phyloP scores from a whole-genome alignment of 2,113 vertebrate species.

The Xyliphius kryptos region DNA sequence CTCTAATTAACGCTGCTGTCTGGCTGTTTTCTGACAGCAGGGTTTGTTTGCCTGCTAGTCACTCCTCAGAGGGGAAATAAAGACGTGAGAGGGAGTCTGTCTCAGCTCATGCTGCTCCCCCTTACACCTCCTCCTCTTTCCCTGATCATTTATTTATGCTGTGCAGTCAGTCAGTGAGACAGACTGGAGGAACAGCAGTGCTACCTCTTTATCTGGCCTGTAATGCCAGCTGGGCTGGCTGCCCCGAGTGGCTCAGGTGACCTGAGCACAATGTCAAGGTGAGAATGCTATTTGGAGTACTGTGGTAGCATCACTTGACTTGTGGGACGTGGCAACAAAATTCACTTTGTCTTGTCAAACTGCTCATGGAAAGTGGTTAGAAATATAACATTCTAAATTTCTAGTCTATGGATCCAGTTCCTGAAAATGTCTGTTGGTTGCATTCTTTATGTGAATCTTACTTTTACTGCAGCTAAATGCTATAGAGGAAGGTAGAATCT shows the following conservation, averaged over 20 bases:
- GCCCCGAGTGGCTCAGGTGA: conserved; percentile 34
- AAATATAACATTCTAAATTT: no score
- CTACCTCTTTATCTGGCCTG: conserved; percentile 45
- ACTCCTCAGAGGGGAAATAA: conserved; percentile 52
- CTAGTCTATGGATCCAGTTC: no score
- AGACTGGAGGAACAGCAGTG: conserved; percentile 34
- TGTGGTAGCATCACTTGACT: conserved; percentile 18
- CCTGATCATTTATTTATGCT: conserved; percentile 55
- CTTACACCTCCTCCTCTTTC: conserved; percentile 32
- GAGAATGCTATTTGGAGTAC: conserved; percentile 19
- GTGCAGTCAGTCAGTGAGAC: conserved; percentile 47
- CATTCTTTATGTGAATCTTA: conserved; percentile 12
- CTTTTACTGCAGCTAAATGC: conserved; percentile 11
- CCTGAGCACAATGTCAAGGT: conserved; percentile 32
- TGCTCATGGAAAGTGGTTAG: conserved; percentile 1
- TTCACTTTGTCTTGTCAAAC: conserved; percentile 1
- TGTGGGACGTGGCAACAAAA: not conserved
- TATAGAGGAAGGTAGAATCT: conserved; percentile 1
- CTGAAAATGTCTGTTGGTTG: no score
- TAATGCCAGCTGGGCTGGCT: conserved; percentile 22
- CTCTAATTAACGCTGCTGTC: conserved; percentile 63
- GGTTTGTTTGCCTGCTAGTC: conserved; percentile 62
- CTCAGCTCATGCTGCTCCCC: conserved; percentile 48
- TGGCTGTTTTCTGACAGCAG: conserved; percentile 55
- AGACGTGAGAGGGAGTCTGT: conserved; percentile 31